These are phyloP conservation scores for Zelostemma sp. DNA, from an alignment of 1,140 invertebrate species.

Conservation along the genomic window DNA sequence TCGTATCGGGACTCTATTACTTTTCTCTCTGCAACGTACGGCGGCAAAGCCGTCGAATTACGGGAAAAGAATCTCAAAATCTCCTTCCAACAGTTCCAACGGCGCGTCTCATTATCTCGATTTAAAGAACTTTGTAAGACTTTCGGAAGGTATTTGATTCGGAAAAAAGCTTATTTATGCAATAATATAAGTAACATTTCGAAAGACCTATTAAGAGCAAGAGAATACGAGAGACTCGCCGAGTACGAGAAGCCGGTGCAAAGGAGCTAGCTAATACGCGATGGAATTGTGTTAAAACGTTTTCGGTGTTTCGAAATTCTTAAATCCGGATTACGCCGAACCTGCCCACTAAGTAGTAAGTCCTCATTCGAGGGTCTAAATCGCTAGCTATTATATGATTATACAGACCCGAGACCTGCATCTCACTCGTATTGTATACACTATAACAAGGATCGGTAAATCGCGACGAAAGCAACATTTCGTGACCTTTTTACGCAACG, in stretches of 20 bases:
- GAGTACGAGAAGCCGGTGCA: constrained; percentile 23
- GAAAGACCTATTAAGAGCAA: constrained; percentile 9
- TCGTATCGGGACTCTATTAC: too few relatives aligned
- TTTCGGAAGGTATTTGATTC: too few relatives aligned
- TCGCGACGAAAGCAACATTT: too few relatives aligned
- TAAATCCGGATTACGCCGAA: constrained; percentile 67
- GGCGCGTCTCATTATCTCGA: too few relatives aligned
- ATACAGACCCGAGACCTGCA: constrained; percentile 8
- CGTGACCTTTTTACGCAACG: too few relatives aligned
- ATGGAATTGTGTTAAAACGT: constrained; percentile 58
- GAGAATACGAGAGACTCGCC: constrained; percentile 8
- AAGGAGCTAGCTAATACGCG: constrained; percentile 28
- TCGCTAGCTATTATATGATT: constrained; percentile 20
- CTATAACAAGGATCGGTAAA: too few relatives aligned
- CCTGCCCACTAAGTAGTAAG: constrained; percentile 55
- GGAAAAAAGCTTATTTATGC: not conserved
- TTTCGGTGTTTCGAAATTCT: constrained; percentile 64
- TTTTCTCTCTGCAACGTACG: too few relatives aligned
- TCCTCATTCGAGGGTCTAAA: constrained; percentile 13
- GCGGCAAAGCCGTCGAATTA: too few relatives aligned
- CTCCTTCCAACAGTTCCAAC: too few relatives aligned
- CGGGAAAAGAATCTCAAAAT: too few relatives aligned
- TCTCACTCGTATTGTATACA: constrained; percentile 9
- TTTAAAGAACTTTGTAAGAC: too few relatives aligned
- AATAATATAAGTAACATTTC: constrained; percentile 21